These are phyloP conservation scores for Pseudomyrmex concolor DNA, from an alignment of 1,140 invertebrate species.

Conservation along the genomic window DNA sequence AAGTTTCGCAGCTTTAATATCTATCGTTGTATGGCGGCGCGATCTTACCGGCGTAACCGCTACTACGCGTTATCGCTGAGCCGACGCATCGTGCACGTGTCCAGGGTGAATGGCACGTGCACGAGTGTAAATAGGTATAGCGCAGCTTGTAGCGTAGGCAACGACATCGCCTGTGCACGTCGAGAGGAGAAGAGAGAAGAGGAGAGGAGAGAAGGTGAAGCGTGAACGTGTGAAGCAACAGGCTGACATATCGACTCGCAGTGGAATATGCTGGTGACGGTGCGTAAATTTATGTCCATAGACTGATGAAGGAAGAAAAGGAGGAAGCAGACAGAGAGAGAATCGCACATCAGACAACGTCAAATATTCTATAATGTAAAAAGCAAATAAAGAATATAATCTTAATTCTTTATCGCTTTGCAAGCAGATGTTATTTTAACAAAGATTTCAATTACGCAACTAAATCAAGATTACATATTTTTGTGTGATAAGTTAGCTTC, in stretches of 20 bases:
- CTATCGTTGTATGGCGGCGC: background rate
- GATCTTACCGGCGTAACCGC: conserved; percentile 23
- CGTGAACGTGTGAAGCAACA: conserved; percentile 66
- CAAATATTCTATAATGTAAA: too few species aligned
- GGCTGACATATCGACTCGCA: conserved; percentile 63
- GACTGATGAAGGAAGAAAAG: too few species aligned
- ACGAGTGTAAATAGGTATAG: conserved; percentile 70
- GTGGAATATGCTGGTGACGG: conserved; percentile 11
- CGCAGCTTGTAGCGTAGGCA: conserved; percentile 45
- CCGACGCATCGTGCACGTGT: conserved; percentile 66
- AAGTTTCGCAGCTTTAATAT: background rate
- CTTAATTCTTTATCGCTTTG: too few species aligned
- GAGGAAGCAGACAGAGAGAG: too few species aligned
- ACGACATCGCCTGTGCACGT: conserved; percentile 20
- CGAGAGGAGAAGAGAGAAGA: conserved; percentile 56
- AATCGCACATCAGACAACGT: too few species aligned
- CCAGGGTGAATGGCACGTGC: too few species aligned
- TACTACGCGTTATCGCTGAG: conserved; percentile 30
- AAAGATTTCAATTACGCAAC: too few species aligned
- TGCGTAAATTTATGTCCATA: conserved; percentile 18
- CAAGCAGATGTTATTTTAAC: too few species aligned
- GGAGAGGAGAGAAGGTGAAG: conserved; percentile 47
- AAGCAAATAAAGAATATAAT: too few species aligned
- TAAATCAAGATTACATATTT: background rate
- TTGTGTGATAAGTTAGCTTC: too few species aligned